These are phyloP conservation scores for Takifugu rubripes DNA, from an alignment of 2,797 vertebrate genomes.

Conservation along the genomic window DNA sequence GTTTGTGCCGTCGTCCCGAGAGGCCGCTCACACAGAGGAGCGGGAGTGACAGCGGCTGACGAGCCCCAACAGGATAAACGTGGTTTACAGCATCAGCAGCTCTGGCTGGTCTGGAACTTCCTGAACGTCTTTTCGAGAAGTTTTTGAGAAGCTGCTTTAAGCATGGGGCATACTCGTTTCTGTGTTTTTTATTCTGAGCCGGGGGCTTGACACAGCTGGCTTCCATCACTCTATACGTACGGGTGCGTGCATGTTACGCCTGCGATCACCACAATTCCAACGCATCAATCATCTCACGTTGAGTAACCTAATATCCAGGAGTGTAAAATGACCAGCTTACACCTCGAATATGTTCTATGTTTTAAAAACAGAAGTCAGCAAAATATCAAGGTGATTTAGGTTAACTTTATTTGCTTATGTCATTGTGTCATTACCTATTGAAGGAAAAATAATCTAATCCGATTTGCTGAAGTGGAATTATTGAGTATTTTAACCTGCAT, in stretches of 20 bases:
- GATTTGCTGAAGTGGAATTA: no score
- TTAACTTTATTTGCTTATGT: no score
- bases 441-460: no score
- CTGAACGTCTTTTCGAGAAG: slow-evolving; percentile 9
- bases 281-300: slow-evolving; percentile 37
- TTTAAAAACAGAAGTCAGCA: no score
- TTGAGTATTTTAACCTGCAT: neutral
- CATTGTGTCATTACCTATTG: no score
- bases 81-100: neutral
- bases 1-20: slow-evolving; percentile 46
- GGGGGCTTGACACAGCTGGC: slow-evolving; percentile 48
- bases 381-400: no score
- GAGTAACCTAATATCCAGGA: slow-evolving; percentile 44
- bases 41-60: slow-evolving; percentile 15
- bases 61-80: neutral
- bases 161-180: neutral
- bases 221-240: slow-evolving; percentile 40
- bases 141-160: slow-evolving; percentile 14
- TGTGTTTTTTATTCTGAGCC: slow-evolving; percentile 7
- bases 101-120: slow-evolving; percentile 11
- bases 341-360: no score
- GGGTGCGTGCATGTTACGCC: slow-evolving; percentile 14
- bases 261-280: slow-evolving; percentile 33
- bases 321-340: no score
- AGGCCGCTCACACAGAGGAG: slow-evolving; percentile 31